Conservation (phyloP, 2,888 invertebrate species). For the Bugulina stolonifera region DNA sequence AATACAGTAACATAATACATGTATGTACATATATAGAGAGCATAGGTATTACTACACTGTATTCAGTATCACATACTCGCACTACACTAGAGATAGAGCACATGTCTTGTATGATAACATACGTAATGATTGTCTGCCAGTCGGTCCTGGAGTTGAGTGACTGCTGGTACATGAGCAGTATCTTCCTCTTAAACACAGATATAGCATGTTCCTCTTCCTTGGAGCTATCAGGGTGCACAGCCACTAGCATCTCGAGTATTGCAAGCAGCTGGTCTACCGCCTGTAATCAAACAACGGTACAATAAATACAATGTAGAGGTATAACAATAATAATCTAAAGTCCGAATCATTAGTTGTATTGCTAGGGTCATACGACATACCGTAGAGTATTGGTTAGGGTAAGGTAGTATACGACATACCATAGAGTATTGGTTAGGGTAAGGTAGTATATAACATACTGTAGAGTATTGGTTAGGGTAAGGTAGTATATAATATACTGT, state of each 20-base stretch:
- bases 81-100: not conserved
- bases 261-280: conserved; percentile 88
- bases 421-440: no score
- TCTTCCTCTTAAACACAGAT: conserved; percentile 75
- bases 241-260: conserved; percentile 79
- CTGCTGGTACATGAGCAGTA: conserved; percentile 80
- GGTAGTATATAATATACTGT: no score
- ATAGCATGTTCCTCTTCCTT: conserved; percentile 75
- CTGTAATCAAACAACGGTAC: no score
- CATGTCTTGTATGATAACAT: conserved; percentile 27
- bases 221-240: conserved; percentile 71
- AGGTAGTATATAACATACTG: no score
- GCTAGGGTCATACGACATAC: no score
- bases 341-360: no score
- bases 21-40: not conserved
- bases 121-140: conserved; percentile 83
- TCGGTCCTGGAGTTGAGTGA: conserved; percentile 82
- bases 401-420: no score
- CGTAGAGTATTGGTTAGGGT: no score
- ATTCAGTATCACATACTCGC: not conserved
- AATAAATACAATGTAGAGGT: no score
- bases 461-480: no score
- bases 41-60: no score
- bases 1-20: not conserved
- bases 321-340: no score